phyloP scores from a whole-genome alignment of 1,140 invertebrate genomes.

The Palaemon carinicauda region DNA sequence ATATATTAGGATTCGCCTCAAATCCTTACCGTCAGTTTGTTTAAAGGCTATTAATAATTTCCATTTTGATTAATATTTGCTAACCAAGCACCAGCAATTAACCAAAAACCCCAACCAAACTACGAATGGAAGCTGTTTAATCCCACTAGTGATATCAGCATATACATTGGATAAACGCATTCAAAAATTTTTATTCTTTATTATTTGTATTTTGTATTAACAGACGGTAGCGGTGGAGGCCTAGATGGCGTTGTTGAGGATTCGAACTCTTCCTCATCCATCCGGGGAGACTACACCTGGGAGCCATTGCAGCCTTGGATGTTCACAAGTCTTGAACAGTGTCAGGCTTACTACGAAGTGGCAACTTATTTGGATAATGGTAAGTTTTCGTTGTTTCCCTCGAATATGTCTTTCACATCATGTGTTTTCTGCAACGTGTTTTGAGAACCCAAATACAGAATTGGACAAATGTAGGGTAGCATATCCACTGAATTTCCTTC shows the following conservation, averaged over 20 bases:
- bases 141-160: no score
- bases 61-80: no score
- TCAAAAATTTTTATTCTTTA: no score
- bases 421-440: neutral
- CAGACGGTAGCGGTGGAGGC: neutral
- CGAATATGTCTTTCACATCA: neutral
- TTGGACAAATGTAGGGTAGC: no score
- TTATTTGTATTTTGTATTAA: neutral
- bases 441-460: no score
- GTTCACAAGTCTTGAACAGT: conserved; percentile 1
- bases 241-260: neutral
- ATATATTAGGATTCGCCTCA: no score
- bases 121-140: neutral
- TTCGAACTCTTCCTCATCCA: neutral
- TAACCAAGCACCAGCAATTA: no score
- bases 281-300: neutral
- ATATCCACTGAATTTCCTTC: no score
- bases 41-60: no score
- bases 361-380: neutral
- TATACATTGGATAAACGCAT: no score
- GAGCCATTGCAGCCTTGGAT: neutral
- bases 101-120: neutral
- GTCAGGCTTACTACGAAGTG: neutral
- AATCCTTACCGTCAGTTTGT: no score
- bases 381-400: neutral